Evolutionary conservation across 2,113 vertebrate genomes (phyloP).

Genomic region (Archilochus colubris): DNA sequence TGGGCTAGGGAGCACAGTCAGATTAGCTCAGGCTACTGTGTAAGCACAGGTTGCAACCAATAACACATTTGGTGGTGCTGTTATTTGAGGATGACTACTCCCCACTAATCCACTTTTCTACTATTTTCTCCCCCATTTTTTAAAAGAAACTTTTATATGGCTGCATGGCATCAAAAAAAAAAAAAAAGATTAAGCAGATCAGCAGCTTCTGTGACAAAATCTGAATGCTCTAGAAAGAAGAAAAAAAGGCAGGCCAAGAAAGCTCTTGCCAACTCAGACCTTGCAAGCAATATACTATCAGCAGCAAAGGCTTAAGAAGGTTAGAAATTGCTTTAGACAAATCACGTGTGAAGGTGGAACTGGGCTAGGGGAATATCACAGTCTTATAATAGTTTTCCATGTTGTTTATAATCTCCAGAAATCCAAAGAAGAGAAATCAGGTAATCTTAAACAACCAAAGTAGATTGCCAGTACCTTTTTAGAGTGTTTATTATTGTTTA

Average conservation of each 20-base stretch:
- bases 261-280: background rate
- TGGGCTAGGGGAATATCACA: background rate
- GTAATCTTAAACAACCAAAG: background rate
- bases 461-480: background rate
- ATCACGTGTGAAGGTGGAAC: background rate
- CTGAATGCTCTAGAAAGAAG: background rate
- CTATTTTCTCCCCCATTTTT: background rate
- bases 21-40: background rate
- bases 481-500: background rate
- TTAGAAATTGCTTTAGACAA: conserved; percentile 1
- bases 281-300: background rate
- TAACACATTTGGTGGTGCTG: background rate
- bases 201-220: background rate
- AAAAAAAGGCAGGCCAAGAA: background rate
- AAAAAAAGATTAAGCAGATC: background rate
- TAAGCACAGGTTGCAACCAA: background rate
- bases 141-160: background rate
- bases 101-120: background rate
- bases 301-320: background rate
- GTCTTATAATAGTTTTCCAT: background rate
- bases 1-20: background rate
- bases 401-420: background rate
- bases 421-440: background rate
- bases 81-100: background rate
- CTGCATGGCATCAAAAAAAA: background rate